phyloP scores from a whole-genome alignment of 92 coral and sea anemone species.

The Phenganax marumi region DNA sequence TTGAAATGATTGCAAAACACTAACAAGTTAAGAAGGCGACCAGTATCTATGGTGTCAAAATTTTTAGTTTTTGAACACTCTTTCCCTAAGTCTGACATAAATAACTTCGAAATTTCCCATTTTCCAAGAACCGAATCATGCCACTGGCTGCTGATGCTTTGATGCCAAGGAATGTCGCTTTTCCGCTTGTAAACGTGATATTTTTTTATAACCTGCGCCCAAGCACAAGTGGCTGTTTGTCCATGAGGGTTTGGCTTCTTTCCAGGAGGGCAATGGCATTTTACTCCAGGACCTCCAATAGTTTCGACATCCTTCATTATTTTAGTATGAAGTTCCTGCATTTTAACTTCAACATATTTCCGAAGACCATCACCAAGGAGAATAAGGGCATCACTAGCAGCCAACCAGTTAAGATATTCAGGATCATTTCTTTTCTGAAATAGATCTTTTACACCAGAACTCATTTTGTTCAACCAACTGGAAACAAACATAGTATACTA shows the following conservation, averaged over 20 bases:
- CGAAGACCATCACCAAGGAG: no score
- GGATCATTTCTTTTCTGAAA: no score
- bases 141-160: slow-evolving; percentile 65
- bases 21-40: slow-evolving; percentile 63
- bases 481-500: no score
- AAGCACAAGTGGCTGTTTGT: slow-evolving; percentile 52
- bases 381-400: no score
- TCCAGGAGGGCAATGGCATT: slow-evolving; percentile 47
- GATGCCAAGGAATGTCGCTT: slow-evolving; percentile 52
- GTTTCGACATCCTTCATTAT: not conserved
- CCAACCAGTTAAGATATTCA: no score
- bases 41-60: slow-evolving; percentile 61
- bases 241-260: slow-evolving; percentile 43
- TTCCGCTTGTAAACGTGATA: not conserved
- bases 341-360: no score
- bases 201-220: slow-evolving; percentile 62
- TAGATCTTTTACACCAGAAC: no score
- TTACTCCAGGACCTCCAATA: slow-evolving; percentile 21
- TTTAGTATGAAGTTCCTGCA: no score
- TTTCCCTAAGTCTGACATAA: slow-evolving; percentile 67
- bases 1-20: slow-evolving; percentile 58
- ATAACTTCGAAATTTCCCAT: slow-evolving; percentile 80
- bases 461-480: no score
- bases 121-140: slow-evolving; percentile 59
- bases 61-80: slow-evolving; percentile 44